Evolutionary conservation across 2,888 invertebrate species (phyloP).

Genomic region (Plagodis dolabraria): DNA sequence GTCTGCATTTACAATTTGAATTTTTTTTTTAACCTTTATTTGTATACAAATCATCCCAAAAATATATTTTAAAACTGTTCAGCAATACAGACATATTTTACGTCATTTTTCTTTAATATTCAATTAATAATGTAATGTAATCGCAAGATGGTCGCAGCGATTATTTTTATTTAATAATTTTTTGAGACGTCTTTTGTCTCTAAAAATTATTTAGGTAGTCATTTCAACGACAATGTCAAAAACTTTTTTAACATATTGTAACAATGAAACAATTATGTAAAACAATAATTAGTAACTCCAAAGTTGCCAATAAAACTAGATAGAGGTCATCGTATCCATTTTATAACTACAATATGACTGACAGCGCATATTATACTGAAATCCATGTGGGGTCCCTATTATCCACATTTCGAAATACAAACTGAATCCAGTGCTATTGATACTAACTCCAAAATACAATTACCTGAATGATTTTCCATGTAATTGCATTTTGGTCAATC

Average conservation of each 20-base stretch:
- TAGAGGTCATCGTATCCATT: conserved; percentile 67
- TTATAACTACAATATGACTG: conserved; percentile 54
- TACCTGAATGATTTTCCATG: conserved; percentile 44
- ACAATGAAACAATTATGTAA: conserved; percentile 67
- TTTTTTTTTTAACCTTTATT: conserved; percentile 23
- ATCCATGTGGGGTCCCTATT: conserved; percentile 37
- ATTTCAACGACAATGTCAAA: conserved; percentile 14
- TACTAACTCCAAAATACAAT: conserved; percentile 60
- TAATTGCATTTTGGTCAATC: conserved; percentile 37
- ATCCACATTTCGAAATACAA: conserved; percentile 43
- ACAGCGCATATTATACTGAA: conserved; percentile 65
- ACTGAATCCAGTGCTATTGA: conserved; percentile 81
- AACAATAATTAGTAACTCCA: conserved; percentile 59
- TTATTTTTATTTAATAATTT: conserved; percentile 16
- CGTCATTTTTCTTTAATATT: conserved; percentile 45
- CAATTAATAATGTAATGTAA: conserved; percentile 83
- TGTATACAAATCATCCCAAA: conserved; percentile 27
- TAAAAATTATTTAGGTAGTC: conserved; percentile 19
- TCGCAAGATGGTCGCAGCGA: conserved; percentile 62
- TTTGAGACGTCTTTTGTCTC: background rate
- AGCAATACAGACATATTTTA: conserved; percentile 34
- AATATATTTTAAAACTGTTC: conserved; percentile 25
- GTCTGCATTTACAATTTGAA: conserved; percentile 14
- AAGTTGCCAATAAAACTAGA: conserved; percentile 68
- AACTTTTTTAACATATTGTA: conserved; percentile 39